Conservation (phyloP, 2,113 vertebrate genomes). For the Aegithalos caudatus region DNA sequence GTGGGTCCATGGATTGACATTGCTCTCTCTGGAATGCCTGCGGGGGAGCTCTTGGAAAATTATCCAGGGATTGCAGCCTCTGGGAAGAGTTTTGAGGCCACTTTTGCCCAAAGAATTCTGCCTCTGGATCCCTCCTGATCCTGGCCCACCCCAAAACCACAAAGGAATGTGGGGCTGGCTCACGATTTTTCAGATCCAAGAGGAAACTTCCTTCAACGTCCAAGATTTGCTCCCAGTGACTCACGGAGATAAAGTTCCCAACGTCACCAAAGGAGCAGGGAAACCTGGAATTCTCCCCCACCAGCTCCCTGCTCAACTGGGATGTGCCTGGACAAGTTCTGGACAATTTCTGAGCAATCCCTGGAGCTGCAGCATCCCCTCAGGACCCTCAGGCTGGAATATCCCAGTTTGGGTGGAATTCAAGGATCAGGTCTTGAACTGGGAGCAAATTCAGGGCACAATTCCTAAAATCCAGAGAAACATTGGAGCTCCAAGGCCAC, state of each 20-base stretch:
- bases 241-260: not conserved
- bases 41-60: not conserved
- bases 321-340: not conserved
- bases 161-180: not conserved
- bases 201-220: not conserved
- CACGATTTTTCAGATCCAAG: not conserved
- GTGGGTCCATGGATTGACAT: rapidly evolving
- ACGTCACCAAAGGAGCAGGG: not conserved
- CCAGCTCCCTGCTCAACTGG: not conserved
- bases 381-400: too few species aligned
- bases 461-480: not conserved
- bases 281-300: not conserved
- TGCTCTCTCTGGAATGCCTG: not conserved
- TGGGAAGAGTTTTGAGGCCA: not conserved
- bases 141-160: not conserved
- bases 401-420: not conserved
- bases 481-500: not conserved
- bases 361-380: not conserved
- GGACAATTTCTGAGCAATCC: not conserved
- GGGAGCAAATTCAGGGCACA: not conserved
- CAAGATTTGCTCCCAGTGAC: not conserved
- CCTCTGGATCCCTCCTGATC: not conserved
- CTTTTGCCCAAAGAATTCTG: not conserved
- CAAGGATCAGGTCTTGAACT: rapidly evolving
- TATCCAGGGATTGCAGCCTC: not conserved